Conservation (phyloP, 1,140 invertebrate genomes). For the Drosophila sproati region DNA sequence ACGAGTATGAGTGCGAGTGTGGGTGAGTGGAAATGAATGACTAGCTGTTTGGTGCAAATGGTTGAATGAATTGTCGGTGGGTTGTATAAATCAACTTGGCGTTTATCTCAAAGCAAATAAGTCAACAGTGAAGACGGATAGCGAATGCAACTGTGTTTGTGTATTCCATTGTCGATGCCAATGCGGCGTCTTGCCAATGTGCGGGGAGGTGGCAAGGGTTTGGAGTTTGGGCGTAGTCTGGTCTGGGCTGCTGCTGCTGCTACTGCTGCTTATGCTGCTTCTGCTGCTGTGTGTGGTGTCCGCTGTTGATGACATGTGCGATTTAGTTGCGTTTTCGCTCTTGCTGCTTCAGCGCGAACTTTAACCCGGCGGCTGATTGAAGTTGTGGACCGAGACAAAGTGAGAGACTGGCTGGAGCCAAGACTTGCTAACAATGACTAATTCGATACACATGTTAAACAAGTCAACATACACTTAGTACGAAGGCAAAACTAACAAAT, state of each 20-base stretch:
- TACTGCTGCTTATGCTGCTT: constrained; percentile 1
- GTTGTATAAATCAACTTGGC: constrained; percentile 82
- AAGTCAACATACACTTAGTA: background rate
- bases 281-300: constrained; percentile 6
- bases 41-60: constrained; percentile 65
- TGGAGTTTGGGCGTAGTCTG: background rate
- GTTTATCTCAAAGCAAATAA: constrained; percentile 83
- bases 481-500: background rate
- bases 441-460: constrained; percentile 41
- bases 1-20: constrained; percentile 42
- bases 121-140: constrained; percentile 81
- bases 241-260: background rate
- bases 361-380: constrained; percentile 15
- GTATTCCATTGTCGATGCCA: constrained; percentile 39
- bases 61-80: constrained; percentile 81
- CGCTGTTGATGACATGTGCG: constrained; percentile 71
- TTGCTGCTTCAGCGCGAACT: constrained; percentile 30
- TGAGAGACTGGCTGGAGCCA: constrained; percentile 36
- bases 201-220: too few species aligned
- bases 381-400: background rate
- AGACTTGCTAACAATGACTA: constrained; percentile 50
- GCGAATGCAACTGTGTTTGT: constrained; percentile 61
- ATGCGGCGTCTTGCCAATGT: constrained; percentile 29
- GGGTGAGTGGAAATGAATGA: constrained; percentile 33
- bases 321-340: constrained; percentile 69